Evolutionary conservation across 1,140 invertebrate genomes (phyloP), one percentile per base, ranked within the genome.

Genomic region (Bombus consobrinus): DNA sequence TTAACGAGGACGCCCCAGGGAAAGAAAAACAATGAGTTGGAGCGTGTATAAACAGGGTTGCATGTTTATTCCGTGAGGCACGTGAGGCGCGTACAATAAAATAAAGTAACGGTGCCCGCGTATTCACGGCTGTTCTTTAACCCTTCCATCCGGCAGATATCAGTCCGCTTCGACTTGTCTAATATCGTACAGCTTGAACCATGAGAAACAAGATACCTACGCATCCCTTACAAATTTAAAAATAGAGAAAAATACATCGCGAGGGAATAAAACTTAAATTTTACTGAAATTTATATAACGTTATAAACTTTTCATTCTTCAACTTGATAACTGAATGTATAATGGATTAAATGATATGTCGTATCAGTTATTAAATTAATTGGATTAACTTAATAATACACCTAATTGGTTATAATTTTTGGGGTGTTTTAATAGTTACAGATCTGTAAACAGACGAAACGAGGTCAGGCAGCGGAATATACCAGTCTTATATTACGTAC

Each of bases 11-110:
- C 34, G 43, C 28, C 43, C 41, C n/a, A 5, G 32, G 59, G 34
- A 39, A 83, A 66, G 59, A 69, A 77, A 57, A 83, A 83, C 81
- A 83, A 69, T 77, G 64, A 34, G 41, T 47, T 34, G 41, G 32
- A 43, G 32, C 22, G 32, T 68, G 73, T 77, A 62, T 22, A 76
- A 76, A 76, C 39, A 68, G 28, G 43, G 34, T 39, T 68, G 81
- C 73, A 68, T 68, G 64, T 83, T 83, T 83, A 76, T 76, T 76
- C 62, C 43, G 15, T 28, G 25, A 25, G 47, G 25, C 62, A 68
- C 43, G 47, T 57, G 59, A 83, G 12, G 10, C 41, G 28, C 53
- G 43, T n/a, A 53, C n/a, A 66, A 53, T 82, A 59, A 78, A 64
- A 64, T 78, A 34, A 74, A 82, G 28, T 41, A 62, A 34, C 28